Evolutionary conservation across 2,113 vertebrate genomes (phyloP).

Genomic region (Felis chaus): DNA sequence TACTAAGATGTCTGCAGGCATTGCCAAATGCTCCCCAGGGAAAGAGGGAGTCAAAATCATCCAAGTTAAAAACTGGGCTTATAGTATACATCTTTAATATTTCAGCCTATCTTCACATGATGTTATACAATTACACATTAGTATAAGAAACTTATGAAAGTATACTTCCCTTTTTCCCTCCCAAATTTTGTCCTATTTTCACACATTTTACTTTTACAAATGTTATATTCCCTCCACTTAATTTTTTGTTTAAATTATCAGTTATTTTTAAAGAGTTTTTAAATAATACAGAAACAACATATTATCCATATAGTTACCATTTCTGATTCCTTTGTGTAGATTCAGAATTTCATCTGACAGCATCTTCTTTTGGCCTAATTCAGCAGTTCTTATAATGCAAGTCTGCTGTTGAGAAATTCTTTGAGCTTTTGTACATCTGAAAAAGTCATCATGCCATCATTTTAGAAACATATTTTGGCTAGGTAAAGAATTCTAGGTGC

Average conservation of each 20-base stretch:
- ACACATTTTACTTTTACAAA: not conserved
- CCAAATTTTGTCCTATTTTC: not conserved
- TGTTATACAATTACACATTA: not conserved
- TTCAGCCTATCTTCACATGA: not conserved
- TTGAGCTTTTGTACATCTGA: not conserved
- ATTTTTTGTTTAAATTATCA: not conserved
- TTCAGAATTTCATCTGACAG: not conserved
- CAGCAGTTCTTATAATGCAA: not conserved
- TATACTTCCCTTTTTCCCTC: not conserved
- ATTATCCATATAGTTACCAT: not conserved
- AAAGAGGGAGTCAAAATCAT: not conserved
- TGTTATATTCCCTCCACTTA: not conserved
- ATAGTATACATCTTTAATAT: not conserved
- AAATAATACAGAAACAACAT: not conserved
- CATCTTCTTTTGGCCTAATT: not conserved
- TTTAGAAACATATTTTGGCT: not conserved
- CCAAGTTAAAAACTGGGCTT: not conserved
- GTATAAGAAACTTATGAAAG: not conserved
- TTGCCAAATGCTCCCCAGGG: not conserved
- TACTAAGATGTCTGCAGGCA: not conserved
- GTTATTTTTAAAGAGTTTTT: not conserved
- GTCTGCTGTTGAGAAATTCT: not conserved
- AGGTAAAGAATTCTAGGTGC: slow-evolving; percentile 3
- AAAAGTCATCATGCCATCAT: not conserved
- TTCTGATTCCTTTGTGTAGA: slow-evolving; percentile 9